These are phyloP conservation scores for Drosophila subquinaria DNA, from an alignment of 2,888 invertebrate species.

Conservation along the genomic window DNA sequence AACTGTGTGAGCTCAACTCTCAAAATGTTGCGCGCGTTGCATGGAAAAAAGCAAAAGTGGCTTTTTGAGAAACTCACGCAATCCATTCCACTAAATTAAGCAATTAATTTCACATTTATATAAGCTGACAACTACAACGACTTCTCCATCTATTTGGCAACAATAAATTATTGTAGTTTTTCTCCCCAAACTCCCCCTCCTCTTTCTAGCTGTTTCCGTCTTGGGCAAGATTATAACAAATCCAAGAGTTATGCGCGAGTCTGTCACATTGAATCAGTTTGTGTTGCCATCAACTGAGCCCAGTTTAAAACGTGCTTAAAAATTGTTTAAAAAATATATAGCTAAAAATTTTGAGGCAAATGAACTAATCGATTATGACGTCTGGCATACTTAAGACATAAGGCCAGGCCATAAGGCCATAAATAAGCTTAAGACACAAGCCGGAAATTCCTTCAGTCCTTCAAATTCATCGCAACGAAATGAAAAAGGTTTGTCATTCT, in stretches of 20 bases:
- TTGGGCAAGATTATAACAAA: slow-evolving; percentile 53
- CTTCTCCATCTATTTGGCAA: slow-evolving; percentile 48
- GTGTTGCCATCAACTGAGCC: slow-evolving; percentile 46
- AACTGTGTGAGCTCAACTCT: slow-evolving; percentile 59
- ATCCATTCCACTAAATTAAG: slow-evolving; percentile 82
- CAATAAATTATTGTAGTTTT: slow-evolving; percentile 69
- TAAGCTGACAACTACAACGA: slow-evolving; percentile 74
- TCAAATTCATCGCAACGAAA: neutral
- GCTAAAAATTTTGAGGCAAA: slow-evolving; percentile 35
- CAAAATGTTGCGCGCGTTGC: slow-evolving; percentile 36
- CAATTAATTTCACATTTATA: slow-evolving; percentile 79
- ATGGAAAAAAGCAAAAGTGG: slow-evolving; percentile 56
- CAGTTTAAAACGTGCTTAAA: slow-evolving; percentile 31
- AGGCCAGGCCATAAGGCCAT: neutral
- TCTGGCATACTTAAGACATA: slow-evolving; percentile 43
- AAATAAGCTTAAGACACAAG: slow-evolving; percentile 22
- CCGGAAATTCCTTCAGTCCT: slow-evolving; percentile 28
- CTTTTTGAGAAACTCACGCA: slow-evolving; percentile 63
- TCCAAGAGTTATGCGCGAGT: slow-evolving; percentile 48
- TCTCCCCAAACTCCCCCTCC: slow-evolving; percentile 4
- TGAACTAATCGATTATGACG: slow-evolving; percentile 49
- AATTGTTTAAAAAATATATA: slow-evolving; percentile 24
- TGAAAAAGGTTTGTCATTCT: slow-evolving; percentile 3
- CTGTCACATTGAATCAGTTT: slow-evolving; percentile 70
- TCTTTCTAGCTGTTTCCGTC: neutral